A percentile compares a stretch with the other conserved stretches of the same genome.
These are phyloP conservation scores for Andricus grossulariae DNA, from an alignment of 1,140 invertebrate species.

Conservation along the genomic window DNA sequence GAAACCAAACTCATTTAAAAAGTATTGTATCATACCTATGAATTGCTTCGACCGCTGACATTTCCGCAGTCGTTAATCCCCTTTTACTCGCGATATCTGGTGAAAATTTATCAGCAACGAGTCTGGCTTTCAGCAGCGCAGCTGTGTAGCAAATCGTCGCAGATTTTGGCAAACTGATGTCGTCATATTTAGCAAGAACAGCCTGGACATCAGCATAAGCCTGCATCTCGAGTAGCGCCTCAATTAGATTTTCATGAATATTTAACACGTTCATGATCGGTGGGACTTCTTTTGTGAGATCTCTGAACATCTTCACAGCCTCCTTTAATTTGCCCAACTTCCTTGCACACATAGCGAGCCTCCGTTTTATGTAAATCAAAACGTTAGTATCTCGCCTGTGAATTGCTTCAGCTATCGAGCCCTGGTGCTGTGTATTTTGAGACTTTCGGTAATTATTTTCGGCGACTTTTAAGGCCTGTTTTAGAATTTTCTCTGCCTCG, in stretches of 20 bases:
- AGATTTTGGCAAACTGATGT: conserved; percentile 95
- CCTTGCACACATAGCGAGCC: conserved; percentile 97
- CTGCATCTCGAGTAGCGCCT: conserved; percentile 95
- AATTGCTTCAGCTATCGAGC: conserved; percentile 84
- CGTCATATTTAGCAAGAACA: conserved; percentile 97
- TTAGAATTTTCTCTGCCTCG: conserved; percentile 92
- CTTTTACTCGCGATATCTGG: conserved; percentile 92
- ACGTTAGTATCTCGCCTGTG: conserved; percentile 96
- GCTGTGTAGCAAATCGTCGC: conserved; percentile 98
- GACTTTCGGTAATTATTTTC: conserved; percentile 91
- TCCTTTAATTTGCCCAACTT: conserved; percentile 96
- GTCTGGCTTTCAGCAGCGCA: conserved; percentile 93
- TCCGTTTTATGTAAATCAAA: conserved; percentile 94
- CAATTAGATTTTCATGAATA: conserved; percentile 98
- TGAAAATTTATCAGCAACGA: conserved; percentile 95
- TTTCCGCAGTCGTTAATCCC: conserved; percentile 91
- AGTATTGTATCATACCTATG: conserved; percentile 76
- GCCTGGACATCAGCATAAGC: conserved; percentile 98
- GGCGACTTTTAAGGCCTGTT: conserved; percentile 91
- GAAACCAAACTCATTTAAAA: background rate
- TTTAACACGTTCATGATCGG: conserved; percentile 97
- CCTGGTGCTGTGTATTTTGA: conserved; percentile 87
- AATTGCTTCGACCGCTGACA: conserved; percentile 97
- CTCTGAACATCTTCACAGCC: conserved; percentile 97
- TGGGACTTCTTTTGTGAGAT: conserved; percentile 97